These are phyloP conservation scores for Phylloscopus collybita DNA, from an alignment of 2,797 vertebrate species.

Conservation along the genomic window DNA sequence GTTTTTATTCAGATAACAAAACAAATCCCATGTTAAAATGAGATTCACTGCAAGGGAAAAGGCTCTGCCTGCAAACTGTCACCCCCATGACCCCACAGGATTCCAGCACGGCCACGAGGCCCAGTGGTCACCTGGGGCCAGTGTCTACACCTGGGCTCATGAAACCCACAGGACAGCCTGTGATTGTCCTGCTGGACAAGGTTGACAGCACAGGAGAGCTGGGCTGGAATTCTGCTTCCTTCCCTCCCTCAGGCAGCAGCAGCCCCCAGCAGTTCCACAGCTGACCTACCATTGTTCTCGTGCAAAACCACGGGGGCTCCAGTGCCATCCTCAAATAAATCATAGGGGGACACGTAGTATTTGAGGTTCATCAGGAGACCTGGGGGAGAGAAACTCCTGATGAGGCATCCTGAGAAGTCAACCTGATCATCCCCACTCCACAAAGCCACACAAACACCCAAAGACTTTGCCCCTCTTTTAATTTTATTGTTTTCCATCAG, in stretches of 20 bases:
- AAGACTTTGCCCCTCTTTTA: neutral
- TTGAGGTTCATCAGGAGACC: conserved; percentile 95
- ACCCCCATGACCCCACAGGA: neutral
- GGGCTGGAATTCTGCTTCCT: neutral
- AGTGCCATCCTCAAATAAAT: conserved; percentile 88
- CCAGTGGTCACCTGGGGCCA: fast-evolving
- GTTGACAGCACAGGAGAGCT: neutral
- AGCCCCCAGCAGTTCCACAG: neutral
- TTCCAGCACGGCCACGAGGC: neutral
- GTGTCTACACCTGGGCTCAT: neutral
- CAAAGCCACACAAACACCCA: neutral
- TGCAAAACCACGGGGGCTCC: conserved; percentile 85
- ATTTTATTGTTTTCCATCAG: neutral
- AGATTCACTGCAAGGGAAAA: neutral
- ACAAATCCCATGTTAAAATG: fast-evolving
- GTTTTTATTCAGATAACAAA: neutral
- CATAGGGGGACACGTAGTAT: conserved; percentile 95
- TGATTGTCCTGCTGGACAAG: neutral
- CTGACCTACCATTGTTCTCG: conserved; percentile 84
- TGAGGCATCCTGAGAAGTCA: neutral
- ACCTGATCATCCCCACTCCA: fast-evolving
- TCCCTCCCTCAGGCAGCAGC: neutral
- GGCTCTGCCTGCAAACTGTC: neutral
- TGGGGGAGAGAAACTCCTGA: conserved; percentile 52
- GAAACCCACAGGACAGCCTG: neutral